Conservation (phyloP, 2,888 invertebrate genomes). For the Tinea semifulvella region DNA sequence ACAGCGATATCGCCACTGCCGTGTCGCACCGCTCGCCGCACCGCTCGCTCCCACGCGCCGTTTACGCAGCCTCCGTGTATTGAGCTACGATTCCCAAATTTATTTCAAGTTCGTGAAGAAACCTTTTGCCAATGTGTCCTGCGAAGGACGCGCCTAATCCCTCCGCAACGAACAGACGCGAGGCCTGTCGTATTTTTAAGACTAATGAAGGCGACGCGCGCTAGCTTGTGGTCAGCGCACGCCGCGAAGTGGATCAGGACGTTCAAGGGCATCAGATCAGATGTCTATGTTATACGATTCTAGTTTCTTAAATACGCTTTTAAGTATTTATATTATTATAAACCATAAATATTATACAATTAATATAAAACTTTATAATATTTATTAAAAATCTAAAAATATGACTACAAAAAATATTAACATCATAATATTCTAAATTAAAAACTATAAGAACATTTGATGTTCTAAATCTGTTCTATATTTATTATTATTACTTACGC, state of each 20-base stretch:
- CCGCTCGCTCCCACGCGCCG: slow-evolving; percentile 29
- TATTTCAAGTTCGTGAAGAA: slow-evolving; percentile 19
- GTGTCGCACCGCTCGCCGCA: slow-evolving; percentile 28
- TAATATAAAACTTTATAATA: background rate
- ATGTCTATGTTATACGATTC: background rate
- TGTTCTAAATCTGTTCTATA: slow-evolving; percentile 3
- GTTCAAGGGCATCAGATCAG: slow-evolving; percentile 20
- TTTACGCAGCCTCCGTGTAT: slow-evolving; percentile 65
- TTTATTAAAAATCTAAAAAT: background rate
- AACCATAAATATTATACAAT: background rate
- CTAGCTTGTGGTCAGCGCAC: slow-evolving; percentile 11
- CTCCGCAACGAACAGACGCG: slow-evolving; percentile 36
- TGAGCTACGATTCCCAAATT: slow-evolving; percentile 50
- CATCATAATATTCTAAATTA: background rate
- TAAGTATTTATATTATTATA: background rate
- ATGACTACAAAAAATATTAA: background rate
- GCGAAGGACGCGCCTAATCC: slow-evolving; percentile 60
- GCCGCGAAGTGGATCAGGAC: slow-evolving; percentile 18
- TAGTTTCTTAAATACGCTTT: background rate
- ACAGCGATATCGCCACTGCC: slow-evolving; percentile 25
- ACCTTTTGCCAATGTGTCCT: slow-evolving; percentile 19
- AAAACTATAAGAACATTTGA: too few relatives aligned
- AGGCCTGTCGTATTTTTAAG: slow-evolving; percentile 22
- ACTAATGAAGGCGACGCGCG: slow-evolving; percentile 10
- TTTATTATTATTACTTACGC: background rate